Conservation (phyloP, 2,797 vertebrate genomes). For the Lepidocolaptes lacrymiger region DNA sequence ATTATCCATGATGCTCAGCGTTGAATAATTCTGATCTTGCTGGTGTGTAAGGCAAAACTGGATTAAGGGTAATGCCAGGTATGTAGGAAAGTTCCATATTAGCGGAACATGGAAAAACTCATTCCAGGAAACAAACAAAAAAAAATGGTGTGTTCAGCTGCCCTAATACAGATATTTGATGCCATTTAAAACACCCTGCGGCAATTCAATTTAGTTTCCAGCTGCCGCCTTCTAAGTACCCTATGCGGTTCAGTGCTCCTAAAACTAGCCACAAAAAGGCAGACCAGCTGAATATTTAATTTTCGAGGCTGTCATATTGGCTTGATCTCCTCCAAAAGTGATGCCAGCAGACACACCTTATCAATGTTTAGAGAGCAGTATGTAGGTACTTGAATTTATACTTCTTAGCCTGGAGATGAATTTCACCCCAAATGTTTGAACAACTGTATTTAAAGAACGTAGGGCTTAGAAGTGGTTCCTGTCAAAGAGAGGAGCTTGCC, state of each 20-base stretch:
- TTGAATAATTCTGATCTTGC: neutral
- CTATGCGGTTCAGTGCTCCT: neutral
- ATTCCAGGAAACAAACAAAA: neutral
- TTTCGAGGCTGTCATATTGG: neutral
- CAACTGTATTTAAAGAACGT: neutral
- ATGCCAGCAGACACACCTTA: neutral
- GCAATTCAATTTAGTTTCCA: neutral
- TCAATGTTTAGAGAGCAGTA: neutral
- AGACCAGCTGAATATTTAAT: neutral
- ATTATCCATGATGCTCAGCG: neutral
- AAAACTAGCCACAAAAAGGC: neutral
- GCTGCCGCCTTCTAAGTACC: neutral
- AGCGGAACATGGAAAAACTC: neutral
- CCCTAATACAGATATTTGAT: neutral
- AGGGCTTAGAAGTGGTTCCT: neutral
- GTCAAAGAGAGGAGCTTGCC: neutral
- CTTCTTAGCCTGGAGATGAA: neutral
- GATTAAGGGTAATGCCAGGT: neutral
- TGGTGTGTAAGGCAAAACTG: neutral
- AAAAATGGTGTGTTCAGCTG: neutral
- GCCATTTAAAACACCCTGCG: neutral
- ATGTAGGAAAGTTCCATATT: neutral
- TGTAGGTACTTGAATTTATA: fast-evolving
- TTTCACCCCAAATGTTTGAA: neutral
- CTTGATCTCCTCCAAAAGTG: neutral